Percentiles rank a stretch among this genome's conserved stretches.
Evolutionary conservation across 2,888 invertebrate genomes (phyloP).

Genomic region (Euplagia quadripunctaria): DNA sequence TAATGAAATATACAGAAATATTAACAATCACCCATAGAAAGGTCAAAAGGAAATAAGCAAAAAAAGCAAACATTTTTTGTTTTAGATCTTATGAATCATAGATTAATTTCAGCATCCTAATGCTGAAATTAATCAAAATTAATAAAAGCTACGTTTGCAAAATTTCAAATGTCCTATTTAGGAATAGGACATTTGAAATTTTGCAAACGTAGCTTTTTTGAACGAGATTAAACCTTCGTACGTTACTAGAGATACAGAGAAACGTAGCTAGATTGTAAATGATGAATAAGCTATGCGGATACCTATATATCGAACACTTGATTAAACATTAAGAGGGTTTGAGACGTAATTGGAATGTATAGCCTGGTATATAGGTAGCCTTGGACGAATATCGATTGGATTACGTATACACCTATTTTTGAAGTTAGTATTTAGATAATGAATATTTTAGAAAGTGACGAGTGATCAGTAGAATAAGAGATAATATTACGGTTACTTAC

Average conservation of each 20-base stretch:
- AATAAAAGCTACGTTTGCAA: no score
- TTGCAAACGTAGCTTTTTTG: neutral
- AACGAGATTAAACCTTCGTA: constrained; percentile 7
- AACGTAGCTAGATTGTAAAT: constrained; percentile 23
- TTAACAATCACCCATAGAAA: no score
- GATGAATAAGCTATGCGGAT: constrained; percentile 32
- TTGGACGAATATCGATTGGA: constrained; percentile 12
- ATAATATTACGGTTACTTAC: neutral
- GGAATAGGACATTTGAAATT: no score
- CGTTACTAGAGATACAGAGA: neutral
- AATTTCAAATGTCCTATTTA: no score
- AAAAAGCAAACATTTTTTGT: neutral
- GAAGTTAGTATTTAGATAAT: neutral
- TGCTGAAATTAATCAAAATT: no score
- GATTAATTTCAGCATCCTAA: neutral
- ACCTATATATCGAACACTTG: constrained; percentile 26
- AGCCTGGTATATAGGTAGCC: constrained; percentile 16
- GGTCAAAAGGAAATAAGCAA: no score
- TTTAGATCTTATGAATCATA: neutral
- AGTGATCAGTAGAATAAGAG: neutral
- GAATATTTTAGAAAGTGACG: neutral
- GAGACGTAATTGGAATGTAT: constrained; percentile 26
- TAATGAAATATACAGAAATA: no score
- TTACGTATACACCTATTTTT: neutral
- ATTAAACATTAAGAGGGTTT: constrained; percentile 38